These are phyloP conservation scores for Euwallacea similis DNA, from an alignment of 1,140 invertebrate genomes.

Conservation along the genomic window DNA sequence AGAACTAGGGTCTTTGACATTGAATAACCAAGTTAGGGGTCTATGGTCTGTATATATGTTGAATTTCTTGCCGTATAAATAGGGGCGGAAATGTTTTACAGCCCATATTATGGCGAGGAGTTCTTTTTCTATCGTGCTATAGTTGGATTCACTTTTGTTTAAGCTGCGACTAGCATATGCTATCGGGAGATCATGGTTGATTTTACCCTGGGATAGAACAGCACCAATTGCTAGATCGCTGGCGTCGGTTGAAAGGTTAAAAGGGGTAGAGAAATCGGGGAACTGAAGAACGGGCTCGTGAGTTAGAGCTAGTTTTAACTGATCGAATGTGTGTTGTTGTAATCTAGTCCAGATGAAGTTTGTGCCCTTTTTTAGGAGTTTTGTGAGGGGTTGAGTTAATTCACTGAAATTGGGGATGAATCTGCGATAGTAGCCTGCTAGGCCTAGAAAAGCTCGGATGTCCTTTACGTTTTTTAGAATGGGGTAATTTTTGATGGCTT, in stretches of 20 bases:
- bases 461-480: conserved; percentile 40
- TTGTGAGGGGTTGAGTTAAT: conserved; percentile 41
- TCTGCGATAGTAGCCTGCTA: conserved; percentile 45
- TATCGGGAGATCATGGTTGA: conserved; percentile 43
- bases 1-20: conserved; percentile 52
- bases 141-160: conserved; percentile 44
- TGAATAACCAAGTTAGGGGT: conserved; percentile 46
- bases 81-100: conserved; percentile 53
- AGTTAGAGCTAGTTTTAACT: conserved; percentile 38
- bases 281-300: conserved; percentile 34
- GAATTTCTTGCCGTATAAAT: conserved; percentile 50
- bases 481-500: conserved; percentile 40
- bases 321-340: conserved; percentile 21
- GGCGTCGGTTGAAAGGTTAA: conserved; percentile 51
- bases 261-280: conserved; percentile 50
- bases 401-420: conserved; percentile 44
- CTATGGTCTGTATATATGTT: conserved; percentile 40
- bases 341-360: conserved; percentile 34
- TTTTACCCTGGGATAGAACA: conserved; percentile 45
- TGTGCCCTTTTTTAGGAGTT: conserved; percentile 43
- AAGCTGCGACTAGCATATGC: conserved; percentile 46
- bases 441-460: conserved; percentile 45
- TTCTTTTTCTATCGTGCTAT: conserved; percentile 48
- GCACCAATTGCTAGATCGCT: conserved; percentile 46
- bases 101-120: conserved; percentile 52